phyloP scores from a whole-genome alignment of 2,888 invertebrate genomes.

The Drosophila yooni region DNA sequence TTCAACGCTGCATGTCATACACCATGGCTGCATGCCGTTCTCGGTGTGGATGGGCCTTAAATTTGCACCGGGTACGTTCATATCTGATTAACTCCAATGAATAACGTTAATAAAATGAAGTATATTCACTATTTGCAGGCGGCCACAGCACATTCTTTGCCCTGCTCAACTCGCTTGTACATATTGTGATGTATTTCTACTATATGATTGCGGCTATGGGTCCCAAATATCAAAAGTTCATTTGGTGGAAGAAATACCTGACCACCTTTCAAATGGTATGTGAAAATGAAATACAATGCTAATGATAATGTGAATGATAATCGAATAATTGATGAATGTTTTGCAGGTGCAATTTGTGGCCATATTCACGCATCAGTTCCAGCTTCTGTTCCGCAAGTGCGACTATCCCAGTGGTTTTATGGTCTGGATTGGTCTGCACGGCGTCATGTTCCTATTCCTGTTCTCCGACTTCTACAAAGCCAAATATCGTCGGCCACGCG shows the following conservation, averaged over 20 bases:
- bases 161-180: conserved; percentile 96
- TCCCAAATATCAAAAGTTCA: conserved; percentile 95
- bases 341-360: conserved; percentile 95
- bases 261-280: conserved; percentile 96
- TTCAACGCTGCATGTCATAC: conserved; percentile 97
- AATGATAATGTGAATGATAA: background rate
- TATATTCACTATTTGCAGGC: conserved; percentile 86
- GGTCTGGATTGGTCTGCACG: conserved; percentile 97
- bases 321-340: background rate
- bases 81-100: background rate
- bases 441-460: conserved; percentile 95
- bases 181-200: conserved; percentile 98
- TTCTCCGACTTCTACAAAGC: conserved; percentile 98
- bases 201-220: conserved; percentile 98
- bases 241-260: conserved; percentile 99
- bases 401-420: conserved; percentile 96
- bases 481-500: conserved; percentile 86
- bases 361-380: conserved; percentile 96
- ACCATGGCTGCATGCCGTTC: conserved; percentile 98
- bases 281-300: background rate
- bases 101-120: background rate
- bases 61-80: conserved; percentile 93
- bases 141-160: conserved; percentile 99
- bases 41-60: conserved; percentile 98
- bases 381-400: conserved; percentile 95